Base-by-base conservation (phyloP, 1,140 invertebrate genomes). In the Seison nebaliae region DNA sequence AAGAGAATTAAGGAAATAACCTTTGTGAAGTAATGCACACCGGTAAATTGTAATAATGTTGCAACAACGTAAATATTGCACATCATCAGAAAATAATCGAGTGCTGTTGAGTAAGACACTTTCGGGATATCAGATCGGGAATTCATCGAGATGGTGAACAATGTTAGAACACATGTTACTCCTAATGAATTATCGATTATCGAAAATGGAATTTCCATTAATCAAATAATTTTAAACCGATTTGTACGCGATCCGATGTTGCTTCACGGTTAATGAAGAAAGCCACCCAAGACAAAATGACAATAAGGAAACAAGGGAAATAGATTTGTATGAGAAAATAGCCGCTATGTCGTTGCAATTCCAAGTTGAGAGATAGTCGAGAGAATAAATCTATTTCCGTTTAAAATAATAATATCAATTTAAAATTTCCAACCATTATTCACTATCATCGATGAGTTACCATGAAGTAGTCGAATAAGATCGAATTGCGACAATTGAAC, bases 1-100 rank as follows among this genome's bases (percentile, higher is more conserved):
- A n/a, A n/a, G n/a, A n/a, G n/a, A n/a, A n/a, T n/a, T n/a, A n/a
- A n/a, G n/a, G n/a, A 77, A 9, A 75, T 75, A 44, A 76, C 72
- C 54, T 80, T 81, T 3, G 76, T 81, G 53, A 75, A 80, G 49
- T 76, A 78, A 51, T 81, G 76, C 0, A 81, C 76, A 5, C 76
- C 66, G 4, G 75, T 76, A 54, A 79, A 81, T 43, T 55, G 50
- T 29, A 54, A 36, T 15, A 42, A 31, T 1, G 76, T 77, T 3
- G 76, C 75, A 46, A 79, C 75, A 34, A 80, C 76, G 52, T 78
- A 81, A 1, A 67, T 69, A 49, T 79, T 80, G 9, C 74, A 76
- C 15, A 79, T 64, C 51, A 74, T 76, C 0, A 80, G 73, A 51
- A 78, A 81, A 44, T 74, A 74, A 51, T 80, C 76, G 31, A 81